These are phyloP conservation scores for Trichopoda pennipes DNA, from an alignment of 2,888 invertebrate genomes.

Conservation along the genomic window DNA sequence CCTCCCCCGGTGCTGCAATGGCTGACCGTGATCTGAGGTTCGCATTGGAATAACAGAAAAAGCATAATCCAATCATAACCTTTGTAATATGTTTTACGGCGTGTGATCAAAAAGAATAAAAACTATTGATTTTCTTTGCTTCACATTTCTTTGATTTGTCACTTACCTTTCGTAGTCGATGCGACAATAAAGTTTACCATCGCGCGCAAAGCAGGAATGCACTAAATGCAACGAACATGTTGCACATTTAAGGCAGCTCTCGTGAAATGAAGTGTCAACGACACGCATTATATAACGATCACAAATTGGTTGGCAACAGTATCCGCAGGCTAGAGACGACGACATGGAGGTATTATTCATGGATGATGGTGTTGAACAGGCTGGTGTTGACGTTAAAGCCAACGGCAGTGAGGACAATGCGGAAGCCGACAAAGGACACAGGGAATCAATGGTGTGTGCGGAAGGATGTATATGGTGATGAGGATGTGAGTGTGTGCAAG, in stretches of 20 bases:
- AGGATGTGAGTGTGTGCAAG: slow-evolving; percentile 24
- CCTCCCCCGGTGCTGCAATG: too few species aligned
- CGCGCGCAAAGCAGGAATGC: slow-evolving; percentile 88
- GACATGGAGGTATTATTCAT: slow-evolving; percentile 56
- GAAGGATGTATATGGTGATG: slow-evolving; percentile 45
- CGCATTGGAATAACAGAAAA: too few species aligned
- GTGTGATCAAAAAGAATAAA: too few species aligned
- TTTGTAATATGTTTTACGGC: too few species aligned
- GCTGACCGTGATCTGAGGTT: too few species aligned
- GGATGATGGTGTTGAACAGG: slow-evolving; percentile 63
- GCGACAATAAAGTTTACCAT: slow-evolving; percentile 88
- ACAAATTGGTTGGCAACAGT: slow-evolving; percentile 87
- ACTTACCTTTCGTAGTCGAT: slow-evolving; percentile 90
- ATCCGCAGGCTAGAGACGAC: slow-evolving; percentile 82
- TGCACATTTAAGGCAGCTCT: slow-evolving; percentile 88
- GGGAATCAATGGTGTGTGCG: slow-evolving; percentile 44
- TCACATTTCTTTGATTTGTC: neutral
- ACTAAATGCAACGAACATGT: slow-evolving; percentile 87
- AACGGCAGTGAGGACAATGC: slow-evolving; percentile 60
- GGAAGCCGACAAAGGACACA: slow-evolving; percentile 51
- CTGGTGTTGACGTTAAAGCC: slow-evolving; percentile 57
- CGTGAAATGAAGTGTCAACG: slow-evolving; percentile 88
- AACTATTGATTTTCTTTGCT: neutral
- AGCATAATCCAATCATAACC: too few species aligned
- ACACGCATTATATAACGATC: slow-evolving; percentile 89